Percentiles rank a stretch among this genome's conserved stretches.
These are phyloP conservation scores for Oppia nitens DNA, from an alignment of 1,140 invertebrate species.

Conservation along the genomic window DNA sequence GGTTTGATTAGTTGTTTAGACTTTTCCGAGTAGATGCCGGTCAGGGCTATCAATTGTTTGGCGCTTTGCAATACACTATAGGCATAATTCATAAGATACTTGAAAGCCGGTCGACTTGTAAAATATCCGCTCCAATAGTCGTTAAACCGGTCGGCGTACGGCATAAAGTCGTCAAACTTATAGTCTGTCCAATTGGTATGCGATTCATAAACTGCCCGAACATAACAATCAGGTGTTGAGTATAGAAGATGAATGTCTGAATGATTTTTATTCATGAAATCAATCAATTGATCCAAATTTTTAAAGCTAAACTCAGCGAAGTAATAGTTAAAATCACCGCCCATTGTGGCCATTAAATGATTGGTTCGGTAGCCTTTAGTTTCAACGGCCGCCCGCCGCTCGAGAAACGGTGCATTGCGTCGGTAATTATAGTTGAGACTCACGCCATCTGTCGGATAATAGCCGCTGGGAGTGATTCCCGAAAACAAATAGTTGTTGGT, in stretches of 20 bases:
- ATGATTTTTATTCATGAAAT: conserved; percentile 34
- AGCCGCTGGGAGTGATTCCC: conserved; percentile 4
- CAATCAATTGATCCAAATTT: conserved; percentile 68
- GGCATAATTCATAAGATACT: conserved; percentile 33
- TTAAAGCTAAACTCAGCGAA: conserved; percentile 57
- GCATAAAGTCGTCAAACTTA: conserved; percentile 79
- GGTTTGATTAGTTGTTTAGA: not conserved
- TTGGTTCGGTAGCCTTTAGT: conserved; percentile 16
- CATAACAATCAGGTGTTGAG: conserved; percentile 85
- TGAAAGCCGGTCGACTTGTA: conserved; percentile 47
- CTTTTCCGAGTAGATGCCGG: not conserved
- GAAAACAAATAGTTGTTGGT: conserved; percentile 6
- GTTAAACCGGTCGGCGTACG: conserved; percentile 27
- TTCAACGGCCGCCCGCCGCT: conserved; percentile 7
- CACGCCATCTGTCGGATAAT: conserved; percentile 3
- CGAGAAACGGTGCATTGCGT: conserved; percentile 9
- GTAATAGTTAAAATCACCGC: conserved; percentile 16
- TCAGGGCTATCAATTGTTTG: not conserved
- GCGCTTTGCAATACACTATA: conserved; percentile 57
- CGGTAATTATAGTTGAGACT: not conserved
- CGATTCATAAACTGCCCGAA: conserved; percentile 55
- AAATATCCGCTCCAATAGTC: conserved; percentile 90
- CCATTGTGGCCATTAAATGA: conserved; percentile 17
- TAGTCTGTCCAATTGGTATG: conserved; percentile 33
- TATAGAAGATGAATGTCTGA: conserved; percentile 59